phyloP scores from a whole-genome alignment of 2,888 invertebrate species.

The Melipona beecheii region DNA sequence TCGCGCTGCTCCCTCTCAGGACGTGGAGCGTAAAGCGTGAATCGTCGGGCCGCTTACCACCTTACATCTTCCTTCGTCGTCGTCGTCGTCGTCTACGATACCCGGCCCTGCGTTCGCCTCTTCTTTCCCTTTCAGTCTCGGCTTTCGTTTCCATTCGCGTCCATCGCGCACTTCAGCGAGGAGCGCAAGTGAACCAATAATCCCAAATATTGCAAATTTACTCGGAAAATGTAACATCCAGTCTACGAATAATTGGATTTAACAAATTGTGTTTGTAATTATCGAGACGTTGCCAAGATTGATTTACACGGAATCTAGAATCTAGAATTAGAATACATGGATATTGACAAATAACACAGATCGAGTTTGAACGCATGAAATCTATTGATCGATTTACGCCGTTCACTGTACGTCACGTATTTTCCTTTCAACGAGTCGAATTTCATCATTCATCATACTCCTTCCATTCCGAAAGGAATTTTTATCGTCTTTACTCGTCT shows the following conservation, averaged over 20 bases:
- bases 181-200: too few relatives aligned
- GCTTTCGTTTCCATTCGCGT: constrained; percentile 17
- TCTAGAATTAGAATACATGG: too few relatives aligned
- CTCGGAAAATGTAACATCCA: too few relatives aligned
- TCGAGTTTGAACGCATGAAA: too few relatives aligned
- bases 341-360: too few relatives aligned
- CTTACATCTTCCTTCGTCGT: constrained; percentile 30
- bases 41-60: constrained; percentile 34
- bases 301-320: too few relatives aligned
- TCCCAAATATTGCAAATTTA: too few relatives aligned
- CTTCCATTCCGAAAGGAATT: constrained; percentile 19
- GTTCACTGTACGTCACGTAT: constrained; percentile 49
- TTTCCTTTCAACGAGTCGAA: constrained; percentile 73
- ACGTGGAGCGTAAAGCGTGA: constrained; percentile 56
- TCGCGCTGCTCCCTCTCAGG: constrained; percentile 21
- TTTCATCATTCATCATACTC: constrained; percentile 76
- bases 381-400: too few relatives aligned
- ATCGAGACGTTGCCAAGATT: too few relatives aligned
- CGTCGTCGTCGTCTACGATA: not conserved
- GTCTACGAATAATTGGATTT: too few relatives aligned
- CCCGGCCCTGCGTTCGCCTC: constrained; percentile 1
- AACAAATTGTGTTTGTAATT: too few relatives aligned
- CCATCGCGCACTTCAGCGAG: not conserved
- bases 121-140: constrained; percentile 18
- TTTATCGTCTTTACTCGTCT: constrained; percentile 53